Conservation (phyloP, 1,140 invertebrate genomes). For the Semibalanus balanoides region DNA sequence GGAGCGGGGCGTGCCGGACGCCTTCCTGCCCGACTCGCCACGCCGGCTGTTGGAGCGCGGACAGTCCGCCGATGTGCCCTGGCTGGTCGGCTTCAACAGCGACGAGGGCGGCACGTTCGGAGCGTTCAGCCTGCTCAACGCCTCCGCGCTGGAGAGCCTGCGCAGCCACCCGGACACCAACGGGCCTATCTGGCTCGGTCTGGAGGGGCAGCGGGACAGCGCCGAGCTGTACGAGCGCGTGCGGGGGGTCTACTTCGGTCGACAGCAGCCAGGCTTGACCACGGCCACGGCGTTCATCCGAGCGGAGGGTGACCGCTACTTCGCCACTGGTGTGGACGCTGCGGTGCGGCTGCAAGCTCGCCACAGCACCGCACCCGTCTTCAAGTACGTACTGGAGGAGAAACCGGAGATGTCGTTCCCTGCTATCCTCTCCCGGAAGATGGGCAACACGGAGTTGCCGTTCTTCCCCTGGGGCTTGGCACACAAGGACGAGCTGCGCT, state of each 20-base stretch:
- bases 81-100: conserved; percentile 26
- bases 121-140: conserved; percentile 13
- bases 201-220: not conserved
- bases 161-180: not conserved
- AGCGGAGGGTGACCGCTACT: conserved; percentile 4
- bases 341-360: not conserved
- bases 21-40: conserved; percentile 26
- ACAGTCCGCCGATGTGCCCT: conserved; percentile 25
- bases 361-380: not conserved
- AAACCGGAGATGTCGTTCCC: not conserved
- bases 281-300: not conserved
- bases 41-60: conserved; percentile 23
- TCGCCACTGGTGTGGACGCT: conserved; percentile 4
- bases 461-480: not conserved
- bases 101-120: conserved; percentile 24
- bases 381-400: conserved; percentile 8
- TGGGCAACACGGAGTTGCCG: not conserved
- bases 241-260: conserved; percentile 5
- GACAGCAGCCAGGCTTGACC: not conserved
- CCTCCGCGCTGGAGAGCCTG: not conserved
- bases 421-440: not conserved
- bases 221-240: not conserved
- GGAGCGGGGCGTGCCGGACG: conserved; percentile 12
- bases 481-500: conserved; percentile 5
- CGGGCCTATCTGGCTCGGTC: conserved; percentile 1